Base-by-base conservation (phyloP, 53 echinoderm and acorn worm genomes). In the Apostichopus leukothele region DNA sequence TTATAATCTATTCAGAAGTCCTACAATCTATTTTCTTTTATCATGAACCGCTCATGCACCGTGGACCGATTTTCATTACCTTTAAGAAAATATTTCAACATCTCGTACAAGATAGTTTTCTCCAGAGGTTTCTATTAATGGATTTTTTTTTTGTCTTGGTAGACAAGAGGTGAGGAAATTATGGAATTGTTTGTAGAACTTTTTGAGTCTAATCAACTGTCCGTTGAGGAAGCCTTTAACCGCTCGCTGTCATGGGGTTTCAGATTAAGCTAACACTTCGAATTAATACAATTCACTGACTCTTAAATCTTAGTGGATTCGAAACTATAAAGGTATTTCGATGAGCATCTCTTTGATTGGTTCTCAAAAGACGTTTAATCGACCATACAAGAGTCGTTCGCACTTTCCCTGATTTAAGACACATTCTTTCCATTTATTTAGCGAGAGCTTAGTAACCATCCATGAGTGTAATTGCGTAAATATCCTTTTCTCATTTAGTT, bases 381-480 rank as follows among this genome's bases (percentile, higher is more conserved):
- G 71, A 71, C 71, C 71, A 18, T 71, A 19, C 18, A 18, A 16
- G 18, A 19, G 18, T 19, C n/a, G 18, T 71, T 71, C 71, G 71
- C 71, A 71, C 71, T 71, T 71, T 71, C 18, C 6, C 54, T 54
- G 51, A 81, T 53, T 81, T 55, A 81, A 81, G 55, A 81, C 81
- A 81, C 81, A 55, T 81, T 81, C 59, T 81, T 55, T 81, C 81
- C 55, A 81, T 71, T 71, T 71, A 53, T 54, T 21, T 81, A 59
- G 54, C 57, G 55, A 81, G 55, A 57, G 20, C 55, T 55, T 55
- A 81, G 55, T 19, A 55, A 54, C 55, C 81, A n/a, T 6, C 59
- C 55, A 81, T 55, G 81, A 10, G 23, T 55, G 51, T 81, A 81
- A 81, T 81, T 81, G 81, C 81, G 81, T 81, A 81, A 81, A 81